These are phyloP conservation scores for Leucania comma DNA, from an alignment of 2,888 invertebrate genomes.

Conservation along the genomic window DNA sequence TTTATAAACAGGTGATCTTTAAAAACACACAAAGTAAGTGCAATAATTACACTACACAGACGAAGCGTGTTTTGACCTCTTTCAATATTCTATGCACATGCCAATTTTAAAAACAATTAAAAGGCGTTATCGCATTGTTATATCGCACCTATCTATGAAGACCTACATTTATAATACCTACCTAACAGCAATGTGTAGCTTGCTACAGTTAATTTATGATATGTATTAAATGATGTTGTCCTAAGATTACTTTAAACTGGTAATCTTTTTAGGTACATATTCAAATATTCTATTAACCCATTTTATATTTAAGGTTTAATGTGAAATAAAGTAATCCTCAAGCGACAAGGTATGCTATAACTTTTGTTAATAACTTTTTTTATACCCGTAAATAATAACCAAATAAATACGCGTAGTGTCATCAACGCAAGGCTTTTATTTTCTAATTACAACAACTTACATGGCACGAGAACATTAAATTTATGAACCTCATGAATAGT, in stretches of 20 bases:
- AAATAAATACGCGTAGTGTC: too few relatives aligned
- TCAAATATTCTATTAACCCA: slow-evolving; percentile 32
- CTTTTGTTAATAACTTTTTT: background rate
- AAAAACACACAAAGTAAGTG: too few relatives aligned
- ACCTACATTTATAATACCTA: background rate
- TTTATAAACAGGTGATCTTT: too few relatives aligned
- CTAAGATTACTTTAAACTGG: slow-evolving; percentile 2
- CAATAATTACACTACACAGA: too few relatives aligned
- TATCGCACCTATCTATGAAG: background rate
- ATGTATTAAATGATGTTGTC: slow-evolving; percentile 5
- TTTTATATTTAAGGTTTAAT: slow-evolving; percentile 15
- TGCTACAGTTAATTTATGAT: slow-evolving; percentile 22
- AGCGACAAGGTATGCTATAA: slow-evolving; percentile 7
- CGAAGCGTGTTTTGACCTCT: too few relatives aligned
- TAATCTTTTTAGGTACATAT: slow-evolving; percentile 11
- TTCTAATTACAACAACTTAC: too few relatives aligned
- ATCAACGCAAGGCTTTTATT: too few relatives aligned
- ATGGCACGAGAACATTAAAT: too few relatives aligned
- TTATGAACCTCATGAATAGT: too few relatives aligned
- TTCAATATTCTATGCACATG: too few relatives aligned
- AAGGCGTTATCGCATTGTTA: background rate
- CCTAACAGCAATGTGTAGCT: background rate
- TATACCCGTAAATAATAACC: too few relatives aligned
- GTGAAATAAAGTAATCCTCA: background rate
- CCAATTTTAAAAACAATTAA: background rate